Percentiles rank a stretch among this genome's conserved stretches.
phyloP scores from a whole-genome alignment of 1,140 invertebrate species.

The Lysiphlebus fabarum region DNA sequence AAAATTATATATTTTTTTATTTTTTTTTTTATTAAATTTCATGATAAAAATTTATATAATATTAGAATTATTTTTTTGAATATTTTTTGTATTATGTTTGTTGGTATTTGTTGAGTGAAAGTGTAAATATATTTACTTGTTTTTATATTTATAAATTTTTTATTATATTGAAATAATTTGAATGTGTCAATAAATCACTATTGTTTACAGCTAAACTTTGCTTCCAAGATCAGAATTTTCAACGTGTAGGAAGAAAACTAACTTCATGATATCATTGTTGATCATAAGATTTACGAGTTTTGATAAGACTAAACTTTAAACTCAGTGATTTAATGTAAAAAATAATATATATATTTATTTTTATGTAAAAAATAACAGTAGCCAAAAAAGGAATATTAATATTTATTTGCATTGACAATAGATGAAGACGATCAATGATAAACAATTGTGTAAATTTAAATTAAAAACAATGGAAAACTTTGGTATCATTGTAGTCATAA shows the following conservation, averaged over 20 bases:
- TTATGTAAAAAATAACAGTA: constrained; percentile 3
- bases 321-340: too few species aligned
- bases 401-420: too few species aligned
- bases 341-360: too few species aligned
- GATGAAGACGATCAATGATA: too few species aligned
- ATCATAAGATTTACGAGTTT: constrained; percentile 37
- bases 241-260: constrained; percentile 32
- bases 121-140: too few species aligned
- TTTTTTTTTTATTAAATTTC: too few species aligned
- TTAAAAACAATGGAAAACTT: too few species aligned
- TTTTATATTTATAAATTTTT: neutral
- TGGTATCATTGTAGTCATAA: too few species aligned
- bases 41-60: neutral
- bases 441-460: too few species aligned
- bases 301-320: constrained; percentile 28
- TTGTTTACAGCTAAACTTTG: constrained; percentile 8
- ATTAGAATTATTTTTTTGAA: neutral
- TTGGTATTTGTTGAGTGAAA: constrained; percentile 27
- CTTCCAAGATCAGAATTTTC: constrained; percentile 25
- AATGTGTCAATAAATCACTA: constrained; percentile 35
- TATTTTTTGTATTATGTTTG: neutral
- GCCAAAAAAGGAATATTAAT: neutral
- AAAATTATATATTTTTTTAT: too few species aligned
- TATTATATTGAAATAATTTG: constrained; percentile 29
- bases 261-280: constrained; percentile 33